Percentiles rank a stretch among this genome's conserved stretches.
phyloP scores from a whole-genome alignment of 2,888 invertebrate genomes.

The Hydroisotoma schaefferi region DNA sequence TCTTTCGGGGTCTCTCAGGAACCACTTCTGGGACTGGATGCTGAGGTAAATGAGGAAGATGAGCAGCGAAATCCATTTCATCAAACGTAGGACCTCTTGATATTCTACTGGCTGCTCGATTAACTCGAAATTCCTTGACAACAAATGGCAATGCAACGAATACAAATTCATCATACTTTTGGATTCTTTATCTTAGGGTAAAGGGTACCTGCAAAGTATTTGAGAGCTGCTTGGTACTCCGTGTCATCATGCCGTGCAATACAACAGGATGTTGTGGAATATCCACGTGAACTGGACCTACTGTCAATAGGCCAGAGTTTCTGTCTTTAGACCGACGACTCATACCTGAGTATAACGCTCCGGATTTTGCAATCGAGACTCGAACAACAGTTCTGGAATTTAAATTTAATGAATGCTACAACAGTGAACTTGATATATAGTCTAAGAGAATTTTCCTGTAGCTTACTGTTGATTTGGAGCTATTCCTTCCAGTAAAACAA shows the following conservation, averaged over 20 bases:
- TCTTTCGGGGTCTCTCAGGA: constrained; percentile 56
- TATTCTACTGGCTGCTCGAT: constrained; percentile 71
- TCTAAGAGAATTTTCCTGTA: too few species aligned
- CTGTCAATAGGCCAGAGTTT: constrained; percentile 74
- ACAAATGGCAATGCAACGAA: constrained; percentile 4
- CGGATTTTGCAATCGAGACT: constrained; percentile 86
- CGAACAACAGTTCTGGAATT: constrained; percentile 79
- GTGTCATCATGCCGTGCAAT: constrained; percentile 95
- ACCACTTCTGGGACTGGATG: constrained; percentile 48
- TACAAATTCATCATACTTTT: background rate
- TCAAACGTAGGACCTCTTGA: constrained; percentile 65
- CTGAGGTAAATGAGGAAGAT: constrained; percentile 50
- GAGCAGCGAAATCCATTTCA: constrained; percentile 53
- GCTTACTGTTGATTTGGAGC: constrained; percentile 85
- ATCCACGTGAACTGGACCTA: constrained; percentile 87
- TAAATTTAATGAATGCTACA: too few species aligned
- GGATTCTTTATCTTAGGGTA: background rate
- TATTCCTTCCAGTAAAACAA: constrained; percentile 83
- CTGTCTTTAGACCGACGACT: constrained; percentile 70
- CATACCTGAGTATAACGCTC: constrained; percentile 83
- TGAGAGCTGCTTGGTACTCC: constrained; percentile 87
- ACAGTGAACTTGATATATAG: background rate
- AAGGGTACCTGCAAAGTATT: constrained; percentile 74
- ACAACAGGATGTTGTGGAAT: constrained; percentile 98
- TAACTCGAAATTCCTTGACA: constrained; percentile 70